These are phyloP conservation scores for Muscicapa striata DNA, from an alignment of 2,797 vertebrate genomes.

Conservation along the genomic window DNA sequence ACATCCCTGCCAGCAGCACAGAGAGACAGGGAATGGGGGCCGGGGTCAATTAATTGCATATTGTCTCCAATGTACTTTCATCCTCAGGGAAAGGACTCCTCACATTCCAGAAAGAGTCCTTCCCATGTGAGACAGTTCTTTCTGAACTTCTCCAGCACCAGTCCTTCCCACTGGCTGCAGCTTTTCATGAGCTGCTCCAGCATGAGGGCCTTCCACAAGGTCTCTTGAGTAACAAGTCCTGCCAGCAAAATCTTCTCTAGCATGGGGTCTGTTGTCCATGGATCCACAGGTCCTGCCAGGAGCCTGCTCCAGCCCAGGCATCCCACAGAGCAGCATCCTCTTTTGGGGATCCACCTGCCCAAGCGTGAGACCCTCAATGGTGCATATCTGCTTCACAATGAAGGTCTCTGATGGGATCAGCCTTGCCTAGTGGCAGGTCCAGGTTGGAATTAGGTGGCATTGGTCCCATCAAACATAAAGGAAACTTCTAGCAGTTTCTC, in stretches of 20 bases:
- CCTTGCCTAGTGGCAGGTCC: background rate
- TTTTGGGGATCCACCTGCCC: background rate
- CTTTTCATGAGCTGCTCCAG: background rate
- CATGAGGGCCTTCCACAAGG: too few relatives aligned
- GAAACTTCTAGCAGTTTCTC: background rate
- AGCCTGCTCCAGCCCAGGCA: background rate
- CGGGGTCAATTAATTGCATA: background rate
- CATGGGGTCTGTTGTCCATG: accelerated
- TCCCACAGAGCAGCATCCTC: background rate
- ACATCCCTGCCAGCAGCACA: background rate
- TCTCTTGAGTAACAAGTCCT: background rate
- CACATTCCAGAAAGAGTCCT: background rate
- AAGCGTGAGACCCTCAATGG: accelerated
- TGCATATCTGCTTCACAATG: background rate
- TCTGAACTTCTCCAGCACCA: background rate
- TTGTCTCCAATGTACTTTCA: background rate
- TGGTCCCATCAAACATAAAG: background rate
- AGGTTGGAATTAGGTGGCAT: accelerated
- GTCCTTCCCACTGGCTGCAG: too few relatives aligned
- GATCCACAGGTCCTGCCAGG: too few relatives aligned
- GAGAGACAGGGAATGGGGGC: too few relatives aligned
- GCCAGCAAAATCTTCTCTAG: background rate
- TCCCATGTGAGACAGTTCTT: background rate
- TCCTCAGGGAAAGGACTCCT: background rate
- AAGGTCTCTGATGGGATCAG: background rate